These are phyloP conservation scores for Hydractinia echinata DNA, from an alignment of 30 jellyfish, hydroid and myxozoan genomes.

Conservation along the genomic window DNA sequence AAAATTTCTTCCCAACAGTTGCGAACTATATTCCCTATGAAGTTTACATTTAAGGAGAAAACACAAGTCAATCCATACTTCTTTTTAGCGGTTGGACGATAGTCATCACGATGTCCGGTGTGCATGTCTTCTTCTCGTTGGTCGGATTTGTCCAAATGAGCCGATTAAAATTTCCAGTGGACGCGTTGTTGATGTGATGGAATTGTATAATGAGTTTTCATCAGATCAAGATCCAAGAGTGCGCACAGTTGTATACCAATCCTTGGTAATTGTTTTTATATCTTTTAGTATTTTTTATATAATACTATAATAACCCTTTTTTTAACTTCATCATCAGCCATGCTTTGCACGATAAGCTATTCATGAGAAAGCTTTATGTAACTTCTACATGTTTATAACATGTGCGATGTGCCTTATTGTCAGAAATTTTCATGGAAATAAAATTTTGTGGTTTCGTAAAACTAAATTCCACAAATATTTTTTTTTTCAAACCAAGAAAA, in stretches of 20 bases:
- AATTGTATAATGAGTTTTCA: constrained; percentile 71
- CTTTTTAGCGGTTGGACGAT: constrained; percentile 57
- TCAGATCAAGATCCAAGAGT: constrained; percentile 93
- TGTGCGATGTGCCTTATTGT: too few relatives aligned
- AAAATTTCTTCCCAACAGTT: too few relatives aligned
- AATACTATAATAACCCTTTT: not conserved
- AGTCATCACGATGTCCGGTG: constrained; percentile 81
- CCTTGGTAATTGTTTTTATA: constrained; percentile 54
- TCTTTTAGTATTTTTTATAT: not conserved
- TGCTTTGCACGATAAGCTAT: too few relatives aligned
- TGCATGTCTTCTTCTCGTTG: constrained; percentile 45
- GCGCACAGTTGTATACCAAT: constrained; percentile 69
- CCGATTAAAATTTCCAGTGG: constrained; percentile 62
- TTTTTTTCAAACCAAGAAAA: too few relatives aligned
- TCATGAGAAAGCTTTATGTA: too few relatives aligned
- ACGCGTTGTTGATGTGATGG: constrained; percentile 51
- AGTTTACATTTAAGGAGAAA: too few relatives aligned
- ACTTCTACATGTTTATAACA: too few relatives aligned
- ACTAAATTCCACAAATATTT: too few relatives aligned
- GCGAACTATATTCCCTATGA: too few relatives aligned
- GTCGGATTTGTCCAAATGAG: constrained; percentile 68
- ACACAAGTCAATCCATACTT: not conserved
- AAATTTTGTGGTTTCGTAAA: too few relatives aligned
- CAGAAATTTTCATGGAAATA: too few relatives aligned
- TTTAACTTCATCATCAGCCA: too few relatives aligned